Conservation (phyloP, 2,888 invertebrate genomes). For the Acholoe squamosa region DNA sequence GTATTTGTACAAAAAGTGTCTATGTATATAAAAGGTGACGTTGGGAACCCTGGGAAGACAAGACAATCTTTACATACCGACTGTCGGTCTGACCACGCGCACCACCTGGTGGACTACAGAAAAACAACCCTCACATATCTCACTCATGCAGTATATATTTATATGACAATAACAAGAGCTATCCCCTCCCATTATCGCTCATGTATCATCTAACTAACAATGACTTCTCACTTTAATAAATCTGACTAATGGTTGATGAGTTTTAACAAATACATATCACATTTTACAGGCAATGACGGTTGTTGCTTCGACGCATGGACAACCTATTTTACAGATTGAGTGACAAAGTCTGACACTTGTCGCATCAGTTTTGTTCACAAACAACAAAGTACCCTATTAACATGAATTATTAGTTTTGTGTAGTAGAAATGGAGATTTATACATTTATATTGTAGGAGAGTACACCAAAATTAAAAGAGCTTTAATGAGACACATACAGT, state of each 20-base stretch:
- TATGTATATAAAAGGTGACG: slow-evolving; percentile 49
- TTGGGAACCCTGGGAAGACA: slow-evolving; percentile 39
- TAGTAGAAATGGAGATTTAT: too few relatives aligned
- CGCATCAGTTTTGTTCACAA: slow-evolving; percentile 4
- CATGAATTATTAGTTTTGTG: neutral
- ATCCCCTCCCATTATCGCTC: neutral
- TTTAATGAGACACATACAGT: too few relatives aligned
- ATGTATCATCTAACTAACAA: slow-evolving; percentile 1
- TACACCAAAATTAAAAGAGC: too few relatives aligned
- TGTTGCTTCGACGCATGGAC: neutral
- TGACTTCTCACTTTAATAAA: slow-evolving; percentile 14
- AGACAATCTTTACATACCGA: neutral
- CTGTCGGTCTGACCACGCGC: neutral
- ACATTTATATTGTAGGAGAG: too few relatives aligned
- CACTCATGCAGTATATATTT: neutral
- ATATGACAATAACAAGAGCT: neutral
- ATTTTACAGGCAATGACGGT: slow-evolving; percentile 2
- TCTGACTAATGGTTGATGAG: slow-evolving; percentile 41
- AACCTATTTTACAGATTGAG: neutral
- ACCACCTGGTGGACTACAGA: slow-evolving; percentile 1
- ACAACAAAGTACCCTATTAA: slow-evolving; percentile 6
- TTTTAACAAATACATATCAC: slow-evolving; percentile 29
- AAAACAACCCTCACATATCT: slow-evolving; percentile 3
- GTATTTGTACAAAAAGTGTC: slow-evolving; percentile 42
- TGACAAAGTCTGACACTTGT: neutral